phyloP scores from a whole-genome alignment of 2,888 invertebrate species.

The Liposcelis brunnea region DNA sequence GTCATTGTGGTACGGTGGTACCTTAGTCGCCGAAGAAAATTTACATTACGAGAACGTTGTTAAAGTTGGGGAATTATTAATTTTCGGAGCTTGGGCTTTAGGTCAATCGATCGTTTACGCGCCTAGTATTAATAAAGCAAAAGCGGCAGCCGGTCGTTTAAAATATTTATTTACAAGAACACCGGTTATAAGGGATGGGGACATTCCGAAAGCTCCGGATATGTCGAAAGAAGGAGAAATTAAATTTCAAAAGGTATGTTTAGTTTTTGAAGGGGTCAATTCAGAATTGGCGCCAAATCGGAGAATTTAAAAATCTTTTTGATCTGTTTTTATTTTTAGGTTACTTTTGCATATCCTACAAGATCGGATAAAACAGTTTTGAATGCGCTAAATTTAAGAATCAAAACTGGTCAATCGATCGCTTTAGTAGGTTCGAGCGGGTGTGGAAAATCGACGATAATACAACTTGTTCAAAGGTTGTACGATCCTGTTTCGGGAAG shows the following conservation, averaged over 20 bases:
- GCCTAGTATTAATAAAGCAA: no score
- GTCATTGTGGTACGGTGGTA: constrained; percentile 1
- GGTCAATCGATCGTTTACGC: no score
- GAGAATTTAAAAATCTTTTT: no score
- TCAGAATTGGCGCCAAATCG: no score
- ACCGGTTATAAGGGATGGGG: no score
- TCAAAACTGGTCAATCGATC: constrained; percentile 76
- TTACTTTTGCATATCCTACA: constrained; percentile 79
- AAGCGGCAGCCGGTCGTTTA: no score
- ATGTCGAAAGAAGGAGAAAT: no score
- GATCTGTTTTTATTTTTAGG: constrained; percentile 21
- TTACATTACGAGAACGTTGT: neutral
- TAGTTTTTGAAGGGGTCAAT: no score
- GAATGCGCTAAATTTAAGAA: constrained; percentile 58
- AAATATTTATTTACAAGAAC: no score
- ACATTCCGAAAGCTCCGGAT: no score
- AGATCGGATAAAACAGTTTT: constrained; percentile 48
- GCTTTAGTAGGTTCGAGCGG: constrained; percentile 90
- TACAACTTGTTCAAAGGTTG: constrained; percentile 73
- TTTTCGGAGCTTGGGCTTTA: no score
- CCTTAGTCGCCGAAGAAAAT: neutral
- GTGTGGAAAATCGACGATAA: constrained; percentile 89
- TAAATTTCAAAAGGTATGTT: no score
- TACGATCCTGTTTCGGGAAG: constrained; percentile 59
- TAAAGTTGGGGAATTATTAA: neutral